Base-by-base conservation (phyloP, 2,113 vertebrate genomes). In the Spheniscus mendiculus region DNA sequence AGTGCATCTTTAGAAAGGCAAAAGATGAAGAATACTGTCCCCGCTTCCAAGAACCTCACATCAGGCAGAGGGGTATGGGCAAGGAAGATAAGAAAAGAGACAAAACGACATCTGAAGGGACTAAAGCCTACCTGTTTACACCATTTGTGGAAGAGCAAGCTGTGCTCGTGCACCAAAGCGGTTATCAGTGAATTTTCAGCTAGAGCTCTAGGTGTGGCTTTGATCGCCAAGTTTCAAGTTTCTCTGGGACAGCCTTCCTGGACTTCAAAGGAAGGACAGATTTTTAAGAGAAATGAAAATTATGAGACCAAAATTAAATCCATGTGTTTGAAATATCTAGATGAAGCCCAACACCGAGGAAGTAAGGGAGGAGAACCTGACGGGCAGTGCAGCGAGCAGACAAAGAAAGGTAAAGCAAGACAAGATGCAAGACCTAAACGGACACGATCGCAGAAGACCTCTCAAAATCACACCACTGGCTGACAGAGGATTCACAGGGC, bases 301-400 rank as follows among this genome's bases (percentile, higher is more conserved):
- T 0, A 40, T 1, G 34, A 58, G 25, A 38, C 17, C 11, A 86
- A 65, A 82, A 47, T 26, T 9, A 63, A 65, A 61, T 10, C 2
- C 1, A 0, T 0, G 30, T 3, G n/a, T 63, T 61, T 61, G 70
- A 76, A 91, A 87, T 1, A 7, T 5, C 23, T 20, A 1, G 4
- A 2, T 55, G 90, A 91, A 87, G 87, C 65, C 22, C 6, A 72
- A 61, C 26, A 8, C 11, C 9, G n/a, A 12, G 30, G 61, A 55
- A 58, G 38, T 27, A 18, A 70, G 30, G 53, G 40, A 81, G 27
- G 30, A 62, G 85, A 40, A 55, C 0, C 2, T 13, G 53, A 45
- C 0, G 6, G 81, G 69, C 78, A 79, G 80, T 0, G 12, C 29
- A 29, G 72, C 0, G 15, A 81, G 84, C n/a, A 40, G 40, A 55